Conservation (phyloP, 2,113 vertebrate genomes). For the Suncus etruscus region DNA sequence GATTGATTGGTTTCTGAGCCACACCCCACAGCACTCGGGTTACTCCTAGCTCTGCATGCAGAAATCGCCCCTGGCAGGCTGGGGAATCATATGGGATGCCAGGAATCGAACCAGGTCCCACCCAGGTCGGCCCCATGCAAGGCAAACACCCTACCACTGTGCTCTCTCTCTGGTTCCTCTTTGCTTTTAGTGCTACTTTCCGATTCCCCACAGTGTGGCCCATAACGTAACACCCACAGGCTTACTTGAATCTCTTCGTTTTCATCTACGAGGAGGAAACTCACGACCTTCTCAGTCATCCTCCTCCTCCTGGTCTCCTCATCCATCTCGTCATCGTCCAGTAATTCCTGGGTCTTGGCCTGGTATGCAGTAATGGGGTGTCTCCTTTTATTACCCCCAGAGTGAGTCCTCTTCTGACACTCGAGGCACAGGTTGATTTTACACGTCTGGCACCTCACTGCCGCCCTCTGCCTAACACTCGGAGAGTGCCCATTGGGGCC, state of each 20-base stretch:
- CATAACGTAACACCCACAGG: not conserved
- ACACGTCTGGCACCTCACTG: conserved; percentile 94
- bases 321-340: conserved; percentile 86
- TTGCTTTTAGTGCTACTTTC: not conserved
- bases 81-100: no score
- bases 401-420: conserved; percentile 96
- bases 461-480: conserved; percentile 89
- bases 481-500: conserved; percentile 88
- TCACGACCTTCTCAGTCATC: conserved; percentile 94
- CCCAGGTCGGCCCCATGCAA: no score
- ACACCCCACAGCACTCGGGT: no score
- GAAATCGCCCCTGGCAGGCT: no score
- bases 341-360: conserved; percentile 85
- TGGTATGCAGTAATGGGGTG: conserved; percentile 92
- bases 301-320: conserved; percentile 91
- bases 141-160: no score
- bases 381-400: conserved; percentile 93
- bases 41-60: no score
- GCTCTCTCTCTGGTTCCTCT: no score
- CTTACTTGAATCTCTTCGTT: conserved; percentile 97
- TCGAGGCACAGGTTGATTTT: conserved; percentile 94
- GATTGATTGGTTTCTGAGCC: no score
- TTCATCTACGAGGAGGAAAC: conserved; percentile 97
- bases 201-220: not conserved
- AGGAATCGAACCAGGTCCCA: no score